These are phyloP conservation scores for Salticus scenicus DNA, from an alignment of 2,888 invertebrate species.

Conservation along the genomic window DNA sequence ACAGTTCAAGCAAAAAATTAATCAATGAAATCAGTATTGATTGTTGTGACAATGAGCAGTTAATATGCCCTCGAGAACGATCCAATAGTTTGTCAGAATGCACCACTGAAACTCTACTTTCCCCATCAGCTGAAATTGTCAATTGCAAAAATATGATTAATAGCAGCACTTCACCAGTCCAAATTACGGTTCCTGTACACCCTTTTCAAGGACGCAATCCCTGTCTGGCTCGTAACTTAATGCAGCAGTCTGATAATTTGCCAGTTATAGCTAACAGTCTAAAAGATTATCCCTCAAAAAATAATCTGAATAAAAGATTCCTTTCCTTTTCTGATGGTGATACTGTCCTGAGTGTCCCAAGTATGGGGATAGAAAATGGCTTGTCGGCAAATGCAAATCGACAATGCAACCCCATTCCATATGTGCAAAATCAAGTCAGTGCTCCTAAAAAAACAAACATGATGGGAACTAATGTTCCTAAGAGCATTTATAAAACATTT, in stretches of 20 bases:
- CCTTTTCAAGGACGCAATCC: constrained; percentile 90
- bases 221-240: constrained; percentile 85
- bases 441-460: constrained; percentile 76
- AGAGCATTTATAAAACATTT: constrained; percentile 21
- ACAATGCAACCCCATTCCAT: constrained; percentile 80
- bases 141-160: constrained; percentile 73
- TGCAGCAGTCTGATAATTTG: constrained; percentile 78
- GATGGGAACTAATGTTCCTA: constrained; percentile 71
- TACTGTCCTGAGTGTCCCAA: constrained; percentile 73
- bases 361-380: constrained; percentile 74
- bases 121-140: constrained; percentile 77
- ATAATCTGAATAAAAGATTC: constrained; percentile 18
- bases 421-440: constrained; percentile 84
- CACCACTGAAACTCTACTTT: constrained; percentile 81
- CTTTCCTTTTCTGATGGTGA: constrained; percentile 61
- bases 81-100: constrained; percentile 76
- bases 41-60: constrained; percentile 30
- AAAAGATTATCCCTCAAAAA: constrained; percentile 73
- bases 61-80: constrained; percentile 33
- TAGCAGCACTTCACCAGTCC: constrained; percentile 65
- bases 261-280: constrained; percentile 76
- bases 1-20: constrained; percentile 34
- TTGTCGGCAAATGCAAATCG: constrained; percentile 75
- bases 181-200: constrained; percentile 78
- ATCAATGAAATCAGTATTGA: constrained; percentile 19